These are phyloP conservation scores for Trichoplusia ni DNA, from an alignment of 1,140 invertebrate species.

Conservation along the genomic window DNA sequence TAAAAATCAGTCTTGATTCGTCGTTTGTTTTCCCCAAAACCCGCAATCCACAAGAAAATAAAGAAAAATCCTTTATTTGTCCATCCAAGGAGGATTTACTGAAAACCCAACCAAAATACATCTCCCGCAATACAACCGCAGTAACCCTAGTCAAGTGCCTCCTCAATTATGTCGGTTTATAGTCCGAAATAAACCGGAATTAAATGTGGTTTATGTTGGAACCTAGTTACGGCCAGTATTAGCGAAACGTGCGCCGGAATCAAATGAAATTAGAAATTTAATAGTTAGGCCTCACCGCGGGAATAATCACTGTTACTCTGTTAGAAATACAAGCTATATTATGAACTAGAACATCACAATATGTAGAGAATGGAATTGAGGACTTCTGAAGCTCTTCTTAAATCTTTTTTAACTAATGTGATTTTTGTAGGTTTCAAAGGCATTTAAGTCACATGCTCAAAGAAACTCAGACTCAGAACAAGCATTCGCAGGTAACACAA, in stretches of 20 bases:
- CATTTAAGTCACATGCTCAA: no score
- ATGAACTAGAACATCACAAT: no score
- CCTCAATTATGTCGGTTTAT: neutral
- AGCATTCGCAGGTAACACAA: no score
- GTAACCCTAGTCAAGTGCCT: no score
- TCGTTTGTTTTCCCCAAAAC: no score
- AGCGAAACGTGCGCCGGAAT: neutral
- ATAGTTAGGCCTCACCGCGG: neutral
- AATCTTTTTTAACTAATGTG: no score
- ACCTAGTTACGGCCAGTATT: neutral
- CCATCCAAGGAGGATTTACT: neutral
- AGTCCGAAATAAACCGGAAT: constrained; percentile 11
- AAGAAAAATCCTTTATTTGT: neutral
- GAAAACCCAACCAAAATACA: constrained; percentile 9
- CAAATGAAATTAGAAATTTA: constrained; percentile 5
- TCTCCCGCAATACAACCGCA: neutral
- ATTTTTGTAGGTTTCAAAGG: no score
- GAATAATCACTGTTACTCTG: neutral
- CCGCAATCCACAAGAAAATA: neutral
- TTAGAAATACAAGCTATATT: neutral
- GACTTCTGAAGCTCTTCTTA: no score
- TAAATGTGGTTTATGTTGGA: constrained; percentile 6
- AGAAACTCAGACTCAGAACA: no score
- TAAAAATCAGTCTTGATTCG: no score
- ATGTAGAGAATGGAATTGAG: no score